Conservation (phyloP, 2,797 vertebrate species). For the Myotis vivesi region DNA sequence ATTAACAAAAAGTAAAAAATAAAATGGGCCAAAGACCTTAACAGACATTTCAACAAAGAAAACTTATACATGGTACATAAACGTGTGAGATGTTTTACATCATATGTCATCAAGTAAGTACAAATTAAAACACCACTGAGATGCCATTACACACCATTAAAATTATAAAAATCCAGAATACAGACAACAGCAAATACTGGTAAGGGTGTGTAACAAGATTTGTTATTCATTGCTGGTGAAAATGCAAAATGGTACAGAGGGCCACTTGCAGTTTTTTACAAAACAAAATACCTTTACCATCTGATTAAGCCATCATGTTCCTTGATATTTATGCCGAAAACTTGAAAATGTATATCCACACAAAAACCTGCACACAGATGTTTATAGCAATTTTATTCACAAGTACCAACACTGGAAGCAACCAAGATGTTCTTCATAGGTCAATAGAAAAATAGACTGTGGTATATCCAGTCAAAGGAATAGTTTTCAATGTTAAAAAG, state of each 20-base stretch:
- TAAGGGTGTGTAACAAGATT: background rate
- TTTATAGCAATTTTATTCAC: background rate
- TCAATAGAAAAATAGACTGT: background rate
- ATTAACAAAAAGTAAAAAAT: background rate
- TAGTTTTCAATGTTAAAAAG: background rate
- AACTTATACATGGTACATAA: background rate
- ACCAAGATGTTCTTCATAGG: background rate
- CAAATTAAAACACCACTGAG: background rate
- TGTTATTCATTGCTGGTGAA: background rate
- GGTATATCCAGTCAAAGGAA: background rate
- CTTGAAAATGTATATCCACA: background rate
- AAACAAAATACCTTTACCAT: background rate
- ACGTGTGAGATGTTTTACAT: background rate
- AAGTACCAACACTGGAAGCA: background rate
- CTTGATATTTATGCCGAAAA: background rate
- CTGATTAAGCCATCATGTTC: background rate
- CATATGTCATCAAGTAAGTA: background rate
- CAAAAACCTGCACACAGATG: background rate
- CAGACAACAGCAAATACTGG: background rate
- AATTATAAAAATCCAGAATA: background rate
- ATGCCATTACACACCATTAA: background rate
- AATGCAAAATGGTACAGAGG: background rate
- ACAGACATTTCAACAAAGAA: background rate
- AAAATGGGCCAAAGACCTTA: background rate
- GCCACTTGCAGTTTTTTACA: background rate